phyloP scores from a whole-genome alignment of 2,797 vertebrate species.

The Discoglossus pictus region DNA sequence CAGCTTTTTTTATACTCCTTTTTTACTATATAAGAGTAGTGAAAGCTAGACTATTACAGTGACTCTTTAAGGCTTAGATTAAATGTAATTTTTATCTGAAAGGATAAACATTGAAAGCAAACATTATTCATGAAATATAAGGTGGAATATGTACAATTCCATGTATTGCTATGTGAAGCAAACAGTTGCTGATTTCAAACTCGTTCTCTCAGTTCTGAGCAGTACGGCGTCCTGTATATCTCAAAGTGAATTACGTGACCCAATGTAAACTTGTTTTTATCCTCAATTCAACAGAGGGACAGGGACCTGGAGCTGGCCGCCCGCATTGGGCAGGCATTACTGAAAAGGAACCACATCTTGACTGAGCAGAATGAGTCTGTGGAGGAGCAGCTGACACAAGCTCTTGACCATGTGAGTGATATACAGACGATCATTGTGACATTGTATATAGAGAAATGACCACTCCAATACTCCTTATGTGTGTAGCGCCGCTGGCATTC shows the following conservation, averaged over 20 bases:
- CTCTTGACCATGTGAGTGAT: conserved; percentile 83
- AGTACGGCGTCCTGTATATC: neutral
- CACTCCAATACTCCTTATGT: no score
- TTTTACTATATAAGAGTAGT: no score
- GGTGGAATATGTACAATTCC: no score
- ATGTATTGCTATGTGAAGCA: no score
- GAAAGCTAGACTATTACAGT: no score
- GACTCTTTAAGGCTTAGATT: no score
- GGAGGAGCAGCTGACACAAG: conserved; percentile 91
- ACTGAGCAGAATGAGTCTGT: conserved; percentile 89
- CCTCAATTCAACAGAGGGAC: conserved; percentile 79
- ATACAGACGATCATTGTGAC: neutral
- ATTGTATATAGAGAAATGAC: no score
- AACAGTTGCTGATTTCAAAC: neutral
- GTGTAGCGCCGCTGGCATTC: no score
- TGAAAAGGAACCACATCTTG: conserved; percentile 89
- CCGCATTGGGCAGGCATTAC: conserved; percentile 92
- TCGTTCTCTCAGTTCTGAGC: neutral
- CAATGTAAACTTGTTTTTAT: neutral
- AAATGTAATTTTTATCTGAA: no score
- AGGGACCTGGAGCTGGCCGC: conserved; percentile 94
- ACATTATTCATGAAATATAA: no score
- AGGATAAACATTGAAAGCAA: no score
- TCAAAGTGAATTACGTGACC: neutral
- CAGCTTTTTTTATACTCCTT: neutral